Conservation (phyloP, 2,113 vertebrate genomes). For the zebrafish (Danio rerio) region GRCz12tu NC_133176.1:59561001-59561500, state of each 20-base stretch:
- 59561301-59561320: slow-evolving; percentile 82
- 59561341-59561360: slow-evolving; percentile 73
- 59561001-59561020: too few species aligned
- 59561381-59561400: not conserved
- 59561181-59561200: not conserved
- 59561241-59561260: slow-evolving; percentile 69
- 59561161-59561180: not conserved
- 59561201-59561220: not conserved
- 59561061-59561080: too few species aligned
- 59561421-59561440: too few species aligned
- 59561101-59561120: too few species aligned
- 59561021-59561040: too few species aligned
- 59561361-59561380: slow-evolving; percentile 81
- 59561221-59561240: not conserved
- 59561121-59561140: too few species aligned
- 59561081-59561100: too few species aligned
- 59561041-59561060: too few species aligned
- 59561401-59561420: too few species aligned
- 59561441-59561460: too few species aligned
- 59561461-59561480: too few species aligned
- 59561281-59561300: slow-evolving; percentile 83
- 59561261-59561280: slow-evolving; percentile 81
- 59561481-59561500: too few species aligned
- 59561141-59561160: not conserved
- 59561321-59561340: slow-evolving; percentile 81